Evolutionary conservation across 2,888 invertebrate species (phyloP), one percentile per base, ranked within the genome.

Genomic region (Caenorhabditis sp.): DNA sequence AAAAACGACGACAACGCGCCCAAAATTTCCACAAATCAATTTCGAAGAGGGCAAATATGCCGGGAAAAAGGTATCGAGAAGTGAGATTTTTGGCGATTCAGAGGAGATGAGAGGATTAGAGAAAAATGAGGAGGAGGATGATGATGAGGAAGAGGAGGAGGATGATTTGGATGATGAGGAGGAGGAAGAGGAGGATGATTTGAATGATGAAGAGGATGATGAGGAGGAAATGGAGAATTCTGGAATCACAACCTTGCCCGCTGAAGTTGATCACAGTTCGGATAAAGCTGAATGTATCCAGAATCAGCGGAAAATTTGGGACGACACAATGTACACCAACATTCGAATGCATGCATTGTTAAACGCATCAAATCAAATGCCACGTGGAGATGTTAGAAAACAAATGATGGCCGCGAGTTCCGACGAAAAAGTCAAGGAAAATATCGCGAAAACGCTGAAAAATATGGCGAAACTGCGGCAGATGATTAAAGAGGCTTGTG

Each of bases 281-380:
- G n/a, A 19, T 55, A 55, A 61, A 79, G 80, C 81, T 10, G 73
- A 78, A 19, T 66, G 77, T 24, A 81, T 84, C 10, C 60, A 64
- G 10, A 61, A 67, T 37, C 83, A 84, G 66, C 61, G 77, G 12
- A 79, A 70, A 23, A 64, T 81, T 8, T 85, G 83, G 82, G 85
- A 85, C 37, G 81, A 81, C 67, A 58, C 84, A 50, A 66, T 81
- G 69, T 81, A 68, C 23, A 27, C 69, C 27, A 81, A 81, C 53
- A 81, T 81, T 51, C 66, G 79, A 51, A 54, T 79, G 26, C 84
- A 84, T 54, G 72, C 79, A 19, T 75, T 81, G 2, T 60, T 84
- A 37, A 70, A 81, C 14, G 49, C 72, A 8, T 72, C 71, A 60
- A 84, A 84, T 69, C 80, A 81, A 62, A 62, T 85, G 58, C 84